Percentiles rank a stretch among this genome's conserved stretches.
These are phyloP conservation scores for Toxotes jaculatrix DNA, from an alignment of 2,113 vertebrate genomes.

Conservation along the genomic window DNA sequence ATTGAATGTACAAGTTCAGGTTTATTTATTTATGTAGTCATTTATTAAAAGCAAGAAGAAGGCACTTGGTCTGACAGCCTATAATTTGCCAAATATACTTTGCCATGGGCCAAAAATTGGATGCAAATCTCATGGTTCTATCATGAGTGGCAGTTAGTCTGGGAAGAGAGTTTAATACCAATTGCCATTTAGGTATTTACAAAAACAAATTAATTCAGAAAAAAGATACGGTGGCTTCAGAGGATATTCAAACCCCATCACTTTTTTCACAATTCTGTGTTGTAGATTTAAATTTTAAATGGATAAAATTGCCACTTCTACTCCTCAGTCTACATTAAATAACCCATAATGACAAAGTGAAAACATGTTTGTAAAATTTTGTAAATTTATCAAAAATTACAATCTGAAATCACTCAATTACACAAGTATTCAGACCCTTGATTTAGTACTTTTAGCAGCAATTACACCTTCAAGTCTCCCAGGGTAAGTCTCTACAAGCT, in stretches of 20 bases:
- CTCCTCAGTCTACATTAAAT: not conserved
- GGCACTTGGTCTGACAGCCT: not conserved
- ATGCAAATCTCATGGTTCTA: not conserved
- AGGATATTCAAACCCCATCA: no score
- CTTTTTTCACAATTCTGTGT: not conserved
- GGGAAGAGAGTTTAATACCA: not conserved
- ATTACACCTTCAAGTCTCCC: not conserved
- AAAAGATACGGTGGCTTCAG: not conserved
- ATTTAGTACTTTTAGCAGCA: not conserved
- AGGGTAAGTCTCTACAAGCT: not conserved
- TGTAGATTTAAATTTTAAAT: not conserved
- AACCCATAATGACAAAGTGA: not conserved
- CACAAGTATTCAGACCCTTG: not conserved
- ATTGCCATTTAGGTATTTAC: not conserved
- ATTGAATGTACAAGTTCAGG: not conserved
- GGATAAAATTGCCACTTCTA: not conserved
- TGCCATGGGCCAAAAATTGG: not conserved
- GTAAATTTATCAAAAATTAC: no score
- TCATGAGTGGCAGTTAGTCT: not conserved
- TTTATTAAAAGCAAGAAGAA: constrained; percentile 9
- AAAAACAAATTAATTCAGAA: not conserved
- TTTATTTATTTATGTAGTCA: constrained; percentile 1
- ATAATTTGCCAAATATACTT: not conserved
- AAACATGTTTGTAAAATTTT: no score
- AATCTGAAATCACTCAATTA: not conserved